These are phyloP conservation scores for Vimba vimba DNA, from an alignment of 2,113 vertebrate genomes.

Conservation along the genomic window DNA sequence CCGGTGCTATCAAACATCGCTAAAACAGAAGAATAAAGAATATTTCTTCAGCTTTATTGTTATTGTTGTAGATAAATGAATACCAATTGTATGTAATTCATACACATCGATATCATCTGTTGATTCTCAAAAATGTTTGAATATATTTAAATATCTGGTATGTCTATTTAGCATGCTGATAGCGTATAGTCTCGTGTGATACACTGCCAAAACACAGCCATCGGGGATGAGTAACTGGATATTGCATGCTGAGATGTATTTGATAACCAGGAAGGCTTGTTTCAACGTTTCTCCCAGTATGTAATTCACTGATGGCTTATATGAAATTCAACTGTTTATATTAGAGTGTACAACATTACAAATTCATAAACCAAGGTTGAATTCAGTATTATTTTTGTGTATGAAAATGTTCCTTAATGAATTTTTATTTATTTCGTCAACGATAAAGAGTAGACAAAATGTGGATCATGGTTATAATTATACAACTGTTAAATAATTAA, in stretches of 20 bases:
- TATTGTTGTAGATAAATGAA: constrained; percentile 13
- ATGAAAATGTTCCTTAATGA: no score
- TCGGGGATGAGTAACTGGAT: constrained; percentile 42
- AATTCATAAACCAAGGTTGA: neutral
- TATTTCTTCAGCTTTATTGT: constrained; percentile 2
- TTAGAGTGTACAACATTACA: neutral
- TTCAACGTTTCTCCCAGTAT: neutral
- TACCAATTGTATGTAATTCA: constrained; percentile 6
- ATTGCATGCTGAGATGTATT: constrained; percentile 40
- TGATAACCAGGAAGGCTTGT: constrained; percentile 53
- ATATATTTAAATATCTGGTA: constrained; percentile 27
- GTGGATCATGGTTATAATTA: no score
- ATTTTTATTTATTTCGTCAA: no score
- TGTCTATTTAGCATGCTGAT: constrained; percentile 30
- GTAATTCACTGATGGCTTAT: neutral
- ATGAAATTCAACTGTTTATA: neutral
- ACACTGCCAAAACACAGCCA: constrained; percentile 24
- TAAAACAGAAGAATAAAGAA: constrained; percentile 18
- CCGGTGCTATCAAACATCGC: constrained; percentile 13
- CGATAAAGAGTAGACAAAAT: no score
- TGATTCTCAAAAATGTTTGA: neutral
- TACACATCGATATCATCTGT: constrained; percentile 16
- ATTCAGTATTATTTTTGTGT: neutral
- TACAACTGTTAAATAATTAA: no score
- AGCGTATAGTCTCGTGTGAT: constrained; percentile 15